phyloP scores from a whole-genome alignment of 2,113 vertebrate species.

The Brachypodius melanocephalos region DNA sequence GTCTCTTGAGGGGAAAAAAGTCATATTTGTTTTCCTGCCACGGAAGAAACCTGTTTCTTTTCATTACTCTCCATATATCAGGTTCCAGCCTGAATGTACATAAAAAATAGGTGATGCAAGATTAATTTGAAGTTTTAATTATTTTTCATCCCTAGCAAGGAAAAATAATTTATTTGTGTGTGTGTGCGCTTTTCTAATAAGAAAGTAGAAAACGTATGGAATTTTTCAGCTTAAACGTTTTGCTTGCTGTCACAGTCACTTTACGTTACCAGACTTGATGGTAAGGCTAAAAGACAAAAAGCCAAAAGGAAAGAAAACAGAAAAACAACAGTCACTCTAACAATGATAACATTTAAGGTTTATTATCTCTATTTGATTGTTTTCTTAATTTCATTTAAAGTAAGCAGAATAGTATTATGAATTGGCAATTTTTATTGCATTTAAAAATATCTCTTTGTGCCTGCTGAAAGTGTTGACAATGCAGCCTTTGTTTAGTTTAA shows the following conservation, averaged over 20 bases:
- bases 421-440: conserved; percentile 30
- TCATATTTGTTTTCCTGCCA: neutral
- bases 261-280: conserved; percentile 52
- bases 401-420: conserved; percentile 8
- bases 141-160: conserved; percentile 59
- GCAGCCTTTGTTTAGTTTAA: conserved; percentile 32
- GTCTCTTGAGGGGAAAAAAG: neutral
- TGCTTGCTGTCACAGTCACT: conserved; percentile 47
- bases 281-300: conserved; percentile 8
- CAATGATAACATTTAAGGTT: conserved; percentile 12
- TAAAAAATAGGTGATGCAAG: conserved; percentile 54
- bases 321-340: neutral
- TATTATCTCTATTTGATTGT: neutral
- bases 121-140: conserved; percentile 71
- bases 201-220: conserved; percentile 49
- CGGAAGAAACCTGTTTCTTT: conserved; percentile 46
- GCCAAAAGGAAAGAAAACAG: neutral
- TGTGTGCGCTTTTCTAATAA: conserved; percentile 56
- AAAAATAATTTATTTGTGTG: conserved; percentile 6
- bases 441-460: conserved; percentile 53
- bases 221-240: conserved; percentile 51
- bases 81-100: neutral
- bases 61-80: conserved; percentile 30
- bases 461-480: conserved; percentile 35
- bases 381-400: conserved; percentile 46